These are phyloP conservation scores for Fulica atra DNA, from an alignment of 2,113 vertebrate species.

Conservation along the genomic window DNA sequence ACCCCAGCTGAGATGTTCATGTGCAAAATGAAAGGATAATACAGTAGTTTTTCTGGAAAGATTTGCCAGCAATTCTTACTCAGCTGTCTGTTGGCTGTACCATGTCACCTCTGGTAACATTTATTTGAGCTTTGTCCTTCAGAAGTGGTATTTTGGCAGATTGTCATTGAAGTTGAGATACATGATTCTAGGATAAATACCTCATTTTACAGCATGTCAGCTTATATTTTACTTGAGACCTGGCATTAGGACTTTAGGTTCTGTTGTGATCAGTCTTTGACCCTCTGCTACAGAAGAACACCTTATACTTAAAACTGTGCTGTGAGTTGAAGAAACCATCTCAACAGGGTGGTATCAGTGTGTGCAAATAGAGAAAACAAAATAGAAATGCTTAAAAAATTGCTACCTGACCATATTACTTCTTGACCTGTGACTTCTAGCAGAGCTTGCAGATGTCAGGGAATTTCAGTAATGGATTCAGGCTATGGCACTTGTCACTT, in stretches of 20 bases:
- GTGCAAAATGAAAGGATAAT: neutral
- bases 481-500: slow-evolving; percentile 55
- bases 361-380: slow-evolving; percentile 22
- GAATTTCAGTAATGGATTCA: slow-evolving; percentile 42
- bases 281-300: neutral
- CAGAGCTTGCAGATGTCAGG: slow-evolving; percentile 40
- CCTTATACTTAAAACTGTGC: neutral
- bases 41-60: neutral
- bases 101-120: neutral
- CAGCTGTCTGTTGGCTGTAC: neutral
- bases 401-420: slow-evolving; percentile 24
- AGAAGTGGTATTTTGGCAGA: neutral
- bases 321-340: neutral
- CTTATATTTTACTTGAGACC: neutral
- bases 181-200: neutral
- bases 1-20: neutral
- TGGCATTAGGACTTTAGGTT: neutral
- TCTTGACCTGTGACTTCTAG: slow-evolving; percentile 48
- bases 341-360: neutral
- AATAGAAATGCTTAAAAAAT: slow-evolving; percentile 5
- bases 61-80: neutral
- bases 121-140: slow-evolving; percentile 27
- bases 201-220: neutral
- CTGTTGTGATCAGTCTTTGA: slow-evolving; percentile 3
- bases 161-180: neutral